A percentile compares a stretch with the other conserved stretches of the same genome.
These are phyloP conservation scores for Andrena cerasifolii DNA, from an alignment of 1,140 invertebrate species.

Conservation along the genomic window DNA sequence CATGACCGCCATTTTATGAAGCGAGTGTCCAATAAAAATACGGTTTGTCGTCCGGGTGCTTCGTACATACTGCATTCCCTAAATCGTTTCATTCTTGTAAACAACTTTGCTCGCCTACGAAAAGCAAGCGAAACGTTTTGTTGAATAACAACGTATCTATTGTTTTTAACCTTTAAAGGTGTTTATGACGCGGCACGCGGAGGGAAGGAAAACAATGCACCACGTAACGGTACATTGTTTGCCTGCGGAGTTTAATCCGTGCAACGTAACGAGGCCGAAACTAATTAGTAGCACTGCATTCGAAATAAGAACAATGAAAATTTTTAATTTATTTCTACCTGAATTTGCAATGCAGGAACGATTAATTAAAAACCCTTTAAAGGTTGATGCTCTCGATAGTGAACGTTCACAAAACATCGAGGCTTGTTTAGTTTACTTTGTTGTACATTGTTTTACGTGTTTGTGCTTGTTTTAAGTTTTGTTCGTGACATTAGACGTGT, in stretches of 20 bases:
- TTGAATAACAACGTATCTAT: background rate
- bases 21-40: conserved; percentile 28
- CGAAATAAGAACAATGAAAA: too few relatives aligned
- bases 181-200: background rate
- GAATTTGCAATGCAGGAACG: background rate
- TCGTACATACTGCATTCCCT: background rate
- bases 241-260: background rate
- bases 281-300: background rate
- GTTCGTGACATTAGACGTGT: conserved; percentile 11
- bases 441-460: conserved; percentile 7
- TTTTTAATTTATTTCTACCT: too few relatives aligned
- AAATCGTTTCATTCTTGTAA: background rate
- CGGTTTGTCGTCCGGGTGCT: background rate
- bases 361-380: background rate
- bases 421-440: background rate
- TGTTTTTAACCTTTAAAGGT: background rate
- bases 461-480: conserved; percentile 5
- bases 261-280: background rate
- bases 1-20: conserved; percentile 51
- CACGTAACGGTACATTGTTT: background rate
- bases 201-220: background rate
- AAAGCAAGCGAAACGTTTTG: background rate
- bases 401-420: background rate
- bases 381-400: conserved; percentile 6
- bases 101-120: background rate